Conservation (phyloP, 2,797 vertebrate genomes). For the Pagetopsis macropterus region DNA sequence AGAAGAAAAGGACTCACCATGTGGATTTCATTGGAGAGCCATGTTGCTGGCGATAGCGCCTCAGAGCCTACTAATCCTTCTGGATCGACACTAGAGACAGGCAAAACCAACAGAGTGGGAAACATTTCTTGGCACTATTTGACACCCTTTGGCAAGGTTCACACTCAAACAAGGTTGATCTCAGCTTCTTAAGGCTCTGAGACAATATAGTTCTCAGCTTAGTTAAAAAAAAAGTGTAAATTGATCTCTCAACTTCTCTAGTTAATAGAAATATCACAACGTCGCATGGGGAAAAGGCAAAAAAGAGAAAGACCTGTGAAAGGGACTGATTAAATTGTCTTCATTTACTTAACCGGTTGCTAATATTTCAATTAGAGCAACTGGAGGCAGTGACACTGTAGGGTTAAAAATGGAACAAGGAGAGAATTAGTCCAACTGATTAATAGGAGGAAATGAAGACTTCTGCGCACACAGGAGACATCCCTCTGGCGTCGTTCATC, state of each 20-base stretch:
- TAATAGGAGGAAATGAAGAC: conserved; percentile 87
- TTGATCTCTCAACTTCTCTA: conserved; percentile 82
- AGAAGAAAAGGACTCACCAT: background rate
- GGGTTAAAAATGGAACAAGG: conserved; percentile 86
- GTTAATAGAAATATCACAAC: conserved; percentile 85
- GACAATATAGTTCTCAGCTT: conserved; percentile 80
- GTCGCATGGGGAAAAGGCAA: conserved; percentile 73
- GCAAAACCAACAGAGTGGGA: background rate
- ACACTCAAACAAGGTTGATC: conserved; percentile 70
- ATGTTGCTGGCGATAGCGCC: background rate
- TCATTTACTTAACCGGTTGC: conserved; percentile 88
- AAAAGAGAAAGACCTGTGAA: conserved; percentile 60
- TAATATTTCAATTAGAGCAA: conserved; percentile 90
- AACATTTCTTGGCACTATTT: conserved; percentile 34
- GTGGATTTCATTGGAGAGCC: conserved; percentile 9
- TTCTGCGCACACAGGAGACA: conserved; percentile 79
- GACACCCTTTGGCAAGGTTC: conserved; percentile 64
- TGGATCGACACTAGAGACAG: conserved; percentile 16
- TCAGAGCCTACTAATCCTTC: conserved; percentile 12
- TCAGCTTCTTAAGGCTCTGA: conserved; percentile 62
- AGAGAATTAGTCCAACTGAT: conserved; percentile 86
- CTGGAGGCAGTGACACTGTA: conserved; percentile 83
- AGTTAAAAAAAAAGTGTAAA: conserved; percentile 60
- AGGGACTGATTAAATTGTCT: conserved; percentile 87
- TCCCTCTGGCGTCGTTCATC: conserved; percentile 81